Evolutionary conservation across 1,140 invertebrate genomes (phyloP).

Genomic region (Bilobella aurantiaca): DNA sequence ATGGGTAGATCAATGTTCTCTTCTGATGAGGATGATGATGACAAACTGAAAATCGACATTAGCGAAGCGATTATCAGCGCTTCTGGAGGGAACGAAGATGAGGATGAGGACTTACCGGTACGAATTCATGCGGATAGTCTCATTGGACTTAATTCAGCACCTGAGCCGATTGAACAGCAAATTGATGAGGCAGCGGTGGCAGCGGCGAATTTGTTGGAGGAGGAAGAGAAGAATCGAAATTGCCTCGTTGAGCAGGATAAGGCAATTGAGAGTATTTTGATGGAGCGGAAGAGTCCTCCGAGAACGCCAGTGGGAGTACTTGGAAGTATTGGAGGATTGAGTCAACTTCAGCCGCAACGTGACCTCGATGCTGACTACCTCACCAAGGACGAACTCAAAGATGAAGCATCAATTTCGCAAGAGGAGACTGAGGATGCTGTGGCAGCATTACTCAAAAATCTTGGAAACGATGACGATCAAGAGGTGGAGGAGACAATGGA

Average conservation of each 20-base stretch:
- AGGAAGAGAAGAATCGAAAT: conserved; percentile 29
- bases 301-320: neutral
- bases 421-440: conserved; percentile 87
- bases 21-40: conserved; percentile 30
- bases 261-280: conserved; percentile 33
- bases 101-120: conserved; percentile 6
- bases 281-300: conserved; percentile 28
- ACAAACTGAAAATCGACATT: conserved; percentile 31
- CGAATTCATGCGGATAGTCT: neutral
- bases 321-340: neutral
- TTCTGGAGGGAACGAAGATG: conserved; percentile 21
- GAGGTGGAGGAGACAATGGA: conserved; percentile 36
- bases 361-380: conserved; percentile 1
- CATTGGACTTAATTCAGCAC: neutral
- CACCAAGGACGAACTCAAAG: conserved; percentile 28
- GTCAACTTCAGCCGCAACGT: neutral
- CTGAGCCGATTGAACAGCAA: neutral
- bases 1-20: conserved; percentile 28
- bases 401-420: conserved; percentile 68
- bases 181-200: conserved; percentile 20
- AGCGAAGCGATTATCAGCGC: conserved; percentile 29
- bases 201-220: conserved; percentile 16
- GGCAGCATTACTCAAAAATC: conserved; percentile 71
- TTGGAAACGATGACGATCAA: conserved; percentile 44
- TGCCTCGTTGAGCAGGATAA: conserved; percentile 33